Evolutionary conservation across 2,888 invertebrate species (phyloP).

Genomic region (Microdon myrmicae): DNA sequence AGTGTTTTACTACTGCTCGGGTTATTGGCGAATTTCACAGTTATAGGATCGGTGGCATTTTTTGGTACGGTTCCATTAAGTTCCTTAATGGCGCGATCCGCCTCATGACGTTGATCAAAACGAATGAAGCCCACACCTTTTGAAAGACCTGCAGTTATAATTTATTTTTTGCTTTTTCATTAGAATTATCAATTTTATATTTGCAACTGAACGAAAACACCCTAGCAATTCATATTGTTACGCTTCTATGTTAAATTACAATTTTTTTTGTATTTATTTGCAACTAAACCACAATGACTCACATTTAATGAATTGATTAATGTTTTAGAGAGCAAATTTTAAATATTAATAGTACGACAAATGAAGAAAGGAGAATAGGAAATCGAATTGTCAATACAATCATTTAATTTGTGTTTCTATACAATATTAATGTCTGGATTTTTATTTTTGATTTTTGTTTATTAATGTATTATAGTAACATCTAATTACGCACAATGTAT

Average conservation of each 20-base stretch:
- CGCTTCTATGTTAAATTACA: no score
- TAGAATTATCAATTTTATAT: no score
- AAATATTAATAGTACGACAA: background rate
- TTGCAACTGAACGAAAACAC: no score
- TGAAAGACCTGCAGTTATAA: constrained; percentile 76
- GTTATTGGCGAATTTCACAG: constrained; percentile 95
- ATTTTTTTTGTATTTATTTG: no score
- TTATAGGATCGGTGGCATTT: constrained; percentile 89
- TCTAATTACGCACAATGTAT: constrained; percentile 2
- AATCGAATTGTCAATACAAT: constrained; percentile 1
- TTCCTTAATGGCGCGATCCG: constrained; percentile 91
- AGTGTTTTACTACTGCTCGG: constrained; percentile 87
- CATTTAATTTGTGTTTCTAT: constrained; percentile 12
- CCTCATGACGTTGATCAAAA: constrained; percentile 91
- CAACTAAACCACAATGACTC: constrained; percentile 18
- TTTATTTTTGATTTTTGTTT: constrained; percentile 33
- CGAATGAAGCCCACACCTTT: constrained; percentile 96
- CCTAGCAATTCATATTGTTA: no score
- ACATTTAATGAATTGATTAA: constrained; percentile 8
- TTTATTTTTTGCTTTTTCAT: constrained; percentile 4
- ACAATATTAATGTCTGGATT: constrained; percentile 44
- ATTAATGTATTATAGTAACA: no score
- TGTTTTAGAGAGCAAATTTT: constrained; percentile 2
- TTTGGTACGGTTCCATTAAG: constrained; percentile 91
- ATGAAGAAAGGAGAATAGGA: background rate